Evolutionary conservation across 2,797 vertebrate species (phyloP).

Genomic region (Zalophus californianus): DNA sequence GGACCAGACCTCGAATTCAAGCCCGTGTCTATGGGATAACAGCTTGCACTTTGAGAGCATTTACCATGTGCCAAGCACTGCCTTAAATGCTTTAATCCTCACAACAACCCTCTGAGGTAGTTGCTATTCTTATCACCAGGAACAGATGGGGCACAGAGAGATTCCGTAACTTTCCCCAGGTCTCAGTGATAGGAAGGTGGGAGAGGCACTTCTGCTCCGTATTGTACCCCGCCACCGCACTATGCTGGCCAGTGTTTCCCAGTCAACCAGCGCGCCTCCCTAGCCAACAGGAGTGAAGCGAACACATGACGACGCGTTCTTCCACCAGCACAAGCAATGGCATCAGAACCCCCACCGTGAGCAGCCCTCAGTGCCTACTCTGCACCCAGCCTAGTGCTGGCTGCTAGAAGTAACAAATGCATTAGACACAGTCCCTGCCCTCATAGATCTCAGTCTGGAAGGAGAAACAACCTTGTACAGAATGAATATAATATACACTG

Average conservation of each 20-base stretch:
- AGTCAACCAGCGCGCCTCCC: background rate
- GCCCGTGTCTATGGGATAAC: background rate
- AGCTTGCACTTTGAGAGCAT: background rate
- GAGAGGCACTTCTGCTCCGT: background rate
- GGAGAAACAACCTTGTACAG: background rate
- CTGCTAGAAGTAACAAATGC: background rate
- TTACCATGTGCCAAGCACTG: background rate
- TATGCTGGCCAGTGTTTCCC: background rate
- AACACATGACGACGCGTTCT: background rate
- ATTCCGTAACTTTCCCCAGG: background rate
- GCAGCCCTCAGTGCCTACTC: background rate
- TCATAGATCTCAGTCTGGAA: background rate
- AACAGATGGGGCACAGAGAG: constrained; percentile 37
- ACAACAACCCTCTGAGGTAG: background rate
- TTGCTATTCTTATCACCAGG: background rate
- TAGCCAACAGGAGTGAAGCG: background rate
- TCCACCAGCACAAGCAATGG: background rate
- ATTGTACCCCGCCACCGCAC: background rate
- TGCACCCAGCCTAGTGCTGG: background rate
- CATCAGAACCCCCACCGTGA: background rate
- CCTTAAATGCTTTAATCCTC: constrained; percentile 19
- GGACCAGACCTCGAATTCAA: background rate
- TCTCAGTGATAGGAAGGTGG: background rate
- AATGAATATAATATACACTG: rapidly evolving
- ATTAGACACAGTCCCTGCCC: background rate